Evolutionary conservation across 2,797 vertebrate genomes (phyloP).

Genomic region (Sebastes baramenuke): DNA sequence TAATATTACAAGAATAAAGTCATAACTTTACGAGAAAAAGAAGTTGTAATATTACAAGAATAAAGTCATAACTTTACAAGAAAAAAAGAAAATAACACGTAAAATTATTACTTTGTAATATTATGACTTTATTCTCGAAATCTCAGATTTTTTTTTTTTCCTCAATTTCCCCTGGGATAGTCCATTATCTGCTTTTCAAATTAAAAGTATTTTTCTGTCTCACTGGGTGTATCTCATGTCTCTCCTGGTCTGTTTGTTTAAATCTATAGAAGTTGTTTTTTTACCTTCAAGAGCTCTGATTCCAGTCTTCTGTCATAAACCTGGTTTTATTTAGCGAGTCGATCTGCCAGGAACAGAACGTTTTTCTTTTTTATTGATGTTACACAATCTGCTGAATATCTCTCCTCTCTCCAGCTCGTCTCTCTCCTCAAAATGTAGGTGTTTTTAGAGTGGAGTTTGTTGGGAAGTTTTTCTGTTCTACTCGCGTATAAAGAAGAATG

Average conservation of each 20-base stretch:
- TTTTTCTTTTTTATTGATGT: neutral
- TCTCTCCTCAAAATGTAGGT: neutral
- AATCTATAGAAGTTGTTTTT: neutral
- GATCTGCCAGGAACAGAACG: neutral
- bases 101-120: too few species aligned
- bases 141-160: too few species aligned
- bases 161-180: too few species aligned
- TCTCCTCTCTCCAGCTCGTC: neutral
- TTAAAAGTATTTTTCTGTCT: neutral
- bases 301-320: neutral
- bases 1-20: too few species aligned
- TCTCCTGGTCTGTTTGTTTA: neutral
- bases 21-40: accelerated
- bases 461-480: neutral
- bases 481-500: too few species aligned
- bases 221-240: too few species aligned
- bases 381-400: neutral
- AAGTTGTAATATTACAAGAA: too few species aligned
- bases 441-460: neutral
- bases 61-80: too few species aligned
- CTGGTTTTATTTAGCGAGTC: neutral
- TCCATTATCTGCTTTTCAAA: too few species aligned
- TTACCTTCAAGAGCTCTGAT: neutral
- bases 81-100: too few species aligned
- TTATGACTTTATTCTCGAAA: too few species aligned